Conservation (phyloP, 2,888 invertebrate species). For the Harmothoe impar region DNA sequence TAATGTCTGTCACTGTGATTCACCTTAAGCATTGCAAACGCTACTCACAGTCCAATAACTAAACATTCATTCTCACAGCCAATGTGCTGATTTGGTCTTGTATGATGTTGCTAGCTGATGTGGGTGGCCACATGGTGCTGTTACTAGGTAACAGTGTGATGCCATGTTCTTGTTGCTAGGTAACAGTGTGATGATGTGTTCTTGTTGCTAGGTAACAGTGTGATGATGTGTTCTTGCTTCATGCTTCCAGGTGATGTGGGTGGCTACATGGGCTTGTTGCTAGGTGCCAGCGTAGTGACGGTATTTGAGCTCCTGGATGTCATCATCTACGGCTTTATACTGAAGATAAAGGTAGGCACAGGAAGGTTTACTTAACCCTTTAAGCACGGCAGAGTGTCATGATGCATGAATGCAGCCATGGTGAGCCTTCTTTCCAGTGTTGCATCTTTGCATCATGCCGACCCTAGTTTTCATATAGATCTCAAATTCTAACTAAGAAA, state of each 20-base stretch:
- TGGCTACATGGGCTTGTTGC: slow-evolving; percentile 56
- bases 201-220: no score
- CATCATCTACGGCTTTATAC: slow-evolving; percentile 58
- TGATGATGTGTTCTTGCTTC: no score
- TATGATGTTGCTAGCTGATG: neutral
- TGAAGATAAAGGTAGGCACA: slow-evolving; percentile 1
- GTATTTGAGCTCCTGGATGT: slow-evolving; percentile 50
- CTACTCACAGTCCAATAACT: neutral
- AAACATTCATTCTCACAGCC: neutral
- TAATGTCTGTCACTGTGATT: neutral
- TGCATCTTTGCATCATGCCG: neutral
- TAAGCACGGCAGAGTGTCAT: neutral
- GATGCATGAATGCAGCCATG: neutral
- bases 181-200: no score
- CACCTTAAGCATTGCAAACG: neutral
- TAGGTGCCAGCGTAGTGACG: slow-evolving; percentile 50
- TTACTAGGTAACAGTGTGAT: neutral
- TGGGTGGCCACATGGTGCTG: neutral
- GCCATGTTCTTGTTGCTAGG: no score
- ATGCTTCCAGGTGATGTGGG: slow-evolving; percentile 44
- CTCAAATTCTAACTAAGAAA: no score
- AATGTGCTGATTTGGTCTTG: neutral
- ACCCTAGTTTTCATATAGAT: no score
- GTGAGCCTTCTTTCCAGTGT: neutral
- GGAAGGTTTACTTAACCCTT: neutral